Conservation (phyloP, 2,797 vertebrate genomes). For the Gallirallus australis region DNA sequence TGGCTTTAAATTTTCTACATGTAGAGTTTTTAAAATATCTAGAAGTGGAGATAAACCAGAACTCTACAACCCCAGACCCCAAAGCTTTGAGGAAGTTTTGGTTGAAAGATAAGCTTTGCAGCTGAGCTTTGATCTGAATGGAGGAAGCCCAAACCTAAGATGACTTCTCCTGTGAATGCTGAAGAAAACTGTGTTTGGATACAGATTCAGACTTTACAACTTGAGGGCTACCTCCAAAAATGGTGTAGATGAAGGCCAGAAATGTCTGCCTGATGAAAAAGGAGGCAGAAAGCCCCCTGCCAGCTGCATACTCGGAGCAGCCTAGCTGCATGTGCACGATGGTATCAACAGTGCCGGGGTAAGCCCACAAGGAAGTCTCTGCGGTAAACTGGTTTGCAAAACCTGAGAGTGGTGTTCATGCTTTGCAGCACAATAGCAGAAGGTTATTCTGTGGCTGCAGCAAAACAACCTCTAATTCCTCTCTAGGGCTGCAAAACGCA, state of each 20-base stretch:
- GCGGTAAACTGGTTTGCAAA: background rate
- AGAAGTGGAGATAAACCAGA: background rate
- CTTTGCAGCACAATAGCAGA: background rate
- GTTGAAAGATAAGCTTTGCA: background rate
- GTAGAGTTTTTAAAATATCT: background rate
- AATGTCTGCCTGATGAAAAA: background rate
- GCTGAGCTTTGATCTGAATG: background rate
- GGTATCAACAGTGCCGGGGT: background rate
- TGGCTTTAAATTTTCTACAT: background rate
- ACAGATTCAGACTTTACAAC: background rate
- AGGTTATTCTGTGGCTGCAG: background rate
- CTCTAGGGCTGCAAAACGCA: background rate
- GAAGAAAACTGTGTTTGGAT: background rate
- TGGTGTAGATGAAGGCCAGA: background rate
- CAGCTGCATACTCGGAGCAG: background rate
- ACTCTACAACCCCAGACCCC: background rate
- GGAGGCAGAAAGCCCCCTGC: background rate
- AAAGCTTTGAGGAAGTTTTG: background rate
- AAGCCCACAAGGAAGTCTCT: constrained; percentile 9
- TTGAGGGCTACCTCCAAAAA: background rate
- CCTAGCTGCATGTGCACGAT: background rate
- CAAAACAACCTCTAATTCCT: constrained; percentile 21
- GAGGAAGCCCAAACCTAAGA: background rate
- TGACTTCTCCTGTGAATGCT: background rate
- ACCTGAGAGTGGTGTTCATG: background rate